Base-by-base conservation (phyloP, 2,113 vertebrate genomes). In the Murina feae region DNA sequence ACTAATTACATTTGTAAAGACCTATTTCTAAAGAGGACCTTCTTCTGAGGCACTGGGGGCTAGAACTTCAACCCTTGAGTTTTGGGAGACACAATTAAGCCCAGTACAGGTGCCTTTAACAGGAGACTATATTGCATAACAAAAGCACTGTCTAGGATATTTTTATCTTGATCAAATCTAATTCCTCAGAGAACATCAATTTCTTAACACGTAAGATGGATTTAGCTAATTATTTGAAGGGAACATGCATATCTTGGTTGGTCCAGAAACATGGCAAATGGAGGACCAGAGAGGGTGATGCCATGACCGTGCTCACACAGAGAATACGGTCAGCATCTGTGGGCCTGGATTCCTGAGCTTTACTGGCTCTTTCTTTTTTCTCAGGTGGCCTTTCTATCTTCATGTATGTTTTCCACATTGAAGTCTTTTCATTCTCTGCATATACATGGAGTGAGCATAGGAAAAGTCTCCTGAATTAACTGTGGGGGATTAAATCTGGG, bases 231-330 rank as follows among this genome's bases (percentile, higher is more conserved):
- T 13, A 10, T 11, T 28, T 4, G 32, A 74, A 66, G 4, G 23
- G 1, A 44, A 17, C 4, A 23, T 4, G 0, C 3, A 30, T 20
- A 4, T 10, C 44, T 69, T 69, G 2, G 35, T 18, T 35, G 32
- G 28, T 65, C 28, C 14, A 32, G 55, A 10, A 49, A 9, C 13
- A 42, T 4, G 60, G n/a, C 14, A n/a, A 20, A 7, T 1, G 25
- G 39, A 25, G 8, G 83, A 58, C 12, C 47, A 79, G 44, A 47
- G 10, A 78, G 28, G 21, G 6, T 9, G 6, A 6, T 1, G 17
- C n/a, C 4, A 39, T 14, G 42, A 4, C 65, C 6, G 23, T 32
- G 49, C 25, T 37, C 74, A 69, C 25, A 9, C 6, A 10, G 88
- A 65, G 63, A n/a, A 11, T 6, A 39, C 11, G 2, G 11, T 9